Base-by-base conservation (phyloP, 2,888 invertebrate species). In the Trachelus iudaicus region DNA sequence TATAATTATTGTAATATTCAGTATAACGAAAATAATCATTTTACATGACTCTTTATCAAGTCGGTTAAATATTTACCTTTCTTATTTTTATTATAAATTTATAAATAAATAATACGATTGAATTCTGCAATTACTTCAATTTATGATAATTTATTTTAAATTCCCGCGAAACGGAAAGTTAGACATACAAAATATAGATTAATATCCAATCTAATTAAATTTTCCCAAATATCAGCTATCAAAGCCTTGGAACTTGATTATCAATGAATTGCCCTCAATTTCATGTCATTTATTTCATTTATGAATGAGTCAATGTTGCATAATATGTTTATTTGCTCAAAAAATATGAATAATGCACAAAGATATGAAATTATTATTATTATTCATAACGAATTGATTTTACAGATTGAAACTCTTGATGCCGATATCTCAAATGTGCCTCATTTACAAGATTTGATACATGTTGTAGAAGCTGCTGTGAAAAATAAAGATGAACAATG, bases 381-480 rank as follows among this genome's bases (percentile, higher is more conserved):
- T 77, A 34, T 69, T 78, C 69, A 80, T 34, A 31, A 11, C 13
- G 13, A 4, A 40, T 37, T 69, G 80, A 77, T 77, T 34, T 90
- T 90, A 78, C 79, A 95, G 88, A 93, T 95, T 40, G 92, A 93
- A 78, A 92, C 92, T n/a, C 89, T 95, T 34, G 92, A 92, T 73
- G 91, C 95, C 77, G 90, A 93, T 89, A 92, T 93, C 86, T 90
- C 92, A 82, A 93, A 92, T 88, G 92, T 95, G 80, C 93, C 93
- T 71, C 94, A 94, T 87, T 92, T 95, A 83, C 90, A 92, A 76
- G 94, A 95, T 81, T 92, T 96, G 84, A 92, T 93, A 83, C 92
- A 92, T 83, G 93, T 95, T 87, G 94, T 95, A 75, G 94, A 94
- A 84, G 94, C 94, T 83, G 94, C 94, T 90, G 93, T 92, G 69